Evolutionary conservation across 2,797 vertebrate genomes (phyloP).

Genomic region (Mycteria americana): DNA sequence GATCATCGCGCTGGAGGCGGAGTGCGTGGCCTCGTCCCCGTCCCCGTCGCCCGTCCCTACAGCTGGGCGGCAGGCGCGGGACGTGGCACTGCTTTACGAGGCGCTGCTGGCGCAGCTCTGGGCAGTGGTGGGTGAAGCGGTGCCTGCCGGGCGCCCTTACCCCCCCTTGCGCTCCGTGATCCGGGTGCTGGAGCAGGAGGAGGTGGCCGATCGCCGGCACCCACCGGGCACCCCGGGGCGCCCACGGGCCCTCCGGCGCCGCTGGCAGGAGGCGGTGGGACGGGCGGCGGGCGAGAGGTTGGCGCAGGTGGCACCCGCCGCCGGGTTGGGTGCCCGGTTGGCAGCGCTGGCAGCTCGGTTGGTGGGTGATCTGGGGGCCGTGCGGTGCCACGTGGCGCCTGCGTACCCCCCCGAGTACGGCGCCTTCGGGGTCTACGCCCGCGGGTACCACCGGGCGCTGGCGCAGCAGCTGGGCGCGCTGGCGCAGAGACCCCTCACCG

Average conservation of each 20-base stretch:
- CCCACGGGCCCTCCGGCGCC: constrained; percentile 74
- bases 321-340: constrained; percentile 72
- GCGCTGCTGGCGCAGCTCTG: constrained; percentile 89
- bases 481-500: constrained; percentile 75
- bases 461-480: constrained; percentile 75
- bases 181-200: constrained; percentile 88
- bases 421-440: constrained; percentile 83
- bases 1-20: constrained; percentile 89
- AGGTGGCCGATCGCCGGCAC: constrained; percentile 76
- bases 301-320: constrained; percentile 43
- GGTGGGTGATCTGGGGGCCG: constrained; percentile 84
- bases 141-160: constrained; percentile 73
- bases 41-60: background rate
- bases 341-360: constrained; percentile 75
- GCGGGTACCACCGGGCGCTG: constrained; percentile 86
- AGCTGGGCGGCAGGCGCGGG: constrained; percentile 81
- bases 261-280: constrained; percentile 82
- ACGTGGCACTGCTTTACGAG: constrained; percentile 88
- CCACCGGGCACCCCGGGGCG: constrained; percentile 34
- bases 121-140: constrained; percentile 84
- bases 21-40: constrained; percentile 62
- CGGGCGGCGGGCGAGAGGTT: constrained; percentile 76
- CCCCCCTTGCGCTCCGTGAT: constrained; percentile 82
- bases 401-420: constrained; percentile 83
- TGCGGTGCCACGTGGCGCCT: constrained; percentile 81